Conservation (phyloP, 2,888 invertebrate genomes). For the Plusia festucae region DNA sequence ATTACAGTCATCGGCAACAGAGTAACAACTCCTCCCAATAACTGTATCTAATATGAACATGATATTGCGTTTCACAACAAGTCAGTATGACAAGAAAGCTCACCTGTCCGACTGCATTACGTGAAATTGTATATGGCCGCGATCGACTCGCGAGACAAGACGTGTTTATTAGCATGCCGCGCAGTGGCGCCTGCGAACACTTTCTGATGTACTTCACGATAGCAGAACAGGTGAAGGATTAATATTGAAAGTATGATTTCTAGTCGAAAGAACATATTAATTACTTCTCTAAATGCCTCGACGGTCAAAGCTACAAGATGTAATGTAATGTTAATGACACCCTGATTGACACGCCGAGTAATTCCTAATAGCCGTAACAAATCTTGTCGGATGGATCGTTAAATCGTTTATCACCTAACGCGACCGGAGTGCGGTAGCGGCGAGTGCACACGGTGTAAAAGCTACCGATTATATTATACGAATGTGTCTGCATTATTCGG, state of each 20-base stretch:
- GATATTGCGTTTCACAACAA: constrained; percentile 56
- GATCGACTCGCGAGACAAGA: constrained; percentile 62
- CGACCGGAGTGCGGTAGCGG: constrained; percentile 9
- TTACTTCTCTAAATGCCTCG: constrained; percentile 47
- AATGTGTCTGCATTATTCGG: constrained; percentile 53
- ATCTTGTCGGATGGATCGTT: constrained; percentile 14
- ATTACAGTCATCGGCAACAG: constrained; percentile 19
- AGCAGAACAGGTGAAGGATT: constrained; percentile 66
- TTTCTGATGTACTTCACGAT: constrained; percentile 76
- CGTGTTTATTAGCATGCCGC: constrained; percentile 69
- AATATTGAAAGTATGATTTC: constrained; percentile 57
- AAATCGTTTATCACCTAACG: constrained; percentile 17
- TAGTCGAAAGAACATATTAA: constrained; percentile 55
- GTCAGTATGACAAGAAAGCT: constrained; percentile 63
- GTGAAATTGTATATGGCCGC: constrained; percentile 67
- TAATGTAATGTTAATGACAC: constrained; percentile 28
- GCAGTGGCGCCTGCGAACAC: constrained; percentile 58
- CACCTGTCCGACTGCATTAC: constrained; percentile 66
- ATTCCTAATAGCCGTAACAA: constrained; percentile 1
- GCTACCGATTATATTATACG: constrained; percentile 27
- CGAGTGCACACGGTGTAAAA: constrained; percentile 24
- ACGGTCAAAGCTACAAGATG: constrained; percentile 24
- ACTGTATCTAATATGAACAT: constrained; percentile 36
- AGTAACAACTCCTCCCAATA: constrained; percentile 36
- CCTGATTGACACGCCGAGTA: constrained; percentile 15